phyloP scores from a whole-genome alignment of 2,113 vertebrate genomes.

The Hyperopisus bebe region DNA sequence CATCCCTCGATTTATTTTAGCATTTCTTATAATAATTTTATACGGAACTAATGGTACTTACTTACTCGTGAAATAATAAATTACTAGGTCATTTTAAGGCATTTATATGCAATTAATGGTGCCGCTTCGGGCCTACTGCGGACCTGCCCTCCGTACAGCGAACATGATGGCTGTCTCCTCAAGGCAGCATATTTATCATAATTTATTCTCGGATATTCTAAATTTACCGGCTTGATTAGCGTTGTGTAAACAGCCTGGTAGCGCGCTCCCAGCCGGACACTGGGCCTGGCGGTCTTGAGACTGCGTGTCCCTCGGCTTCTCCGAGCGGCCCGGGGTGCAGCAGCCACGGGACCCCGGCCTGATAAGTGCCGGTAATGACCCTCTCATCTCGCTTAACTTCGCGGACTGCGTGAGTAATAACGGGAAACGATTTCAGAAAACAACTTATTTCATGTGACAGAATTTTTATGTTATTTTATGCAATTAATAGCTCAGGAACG shows the following conservation, averaged over 20 bases:
- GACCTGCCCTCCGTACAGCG: slow-evolving; percentile 51
- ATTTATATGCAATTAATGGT: slow-evolving; percentile 12
- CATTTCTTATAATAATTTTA: background rate
- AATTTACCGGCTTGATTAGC: slow-evolving; percentile 74
- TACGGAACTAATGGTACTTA: background rate
- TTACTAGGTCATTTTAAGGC: background rate
- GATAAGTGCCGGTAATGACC: slow-evolving; percentile 55
- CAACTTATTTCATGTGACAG: background rate
- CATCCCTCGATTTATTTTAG: background rate
- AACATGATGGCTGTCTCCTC: slow-evolving; percentile 62
- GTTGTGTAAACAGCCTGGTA: slow-evolving; percentile 70
- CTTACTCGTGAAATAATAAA: background rate
- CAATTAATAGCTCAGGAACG: background rate
- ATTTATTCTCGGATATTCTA: slow-evolving; percentile 73
- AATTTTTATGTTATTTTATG: background rate
- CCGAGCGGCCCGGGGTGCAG: slow-evolving; percentile 35
- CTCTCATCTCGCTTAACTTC: slow-evolving; percentile 61
- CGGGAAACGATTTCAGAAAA: background rate
- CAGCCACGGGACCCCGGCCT: background rate
- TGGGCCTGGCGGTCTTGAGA: slow-evolving; percentile 51
- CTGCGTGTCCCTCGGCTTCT: slow-evolving; percentile 53
- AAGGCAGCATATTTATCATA: slow-evolving; percentile 72
- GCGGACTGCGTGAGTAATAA: slow-evolving; percentile 23
- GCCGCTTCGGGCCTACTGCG: background rate
- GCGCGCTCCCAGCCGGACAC: slow-evolving; percentile 46